phyloP scores from a whole-genome alignment of 2,797 vertebrate species.

The Lemur catta region DNA sequence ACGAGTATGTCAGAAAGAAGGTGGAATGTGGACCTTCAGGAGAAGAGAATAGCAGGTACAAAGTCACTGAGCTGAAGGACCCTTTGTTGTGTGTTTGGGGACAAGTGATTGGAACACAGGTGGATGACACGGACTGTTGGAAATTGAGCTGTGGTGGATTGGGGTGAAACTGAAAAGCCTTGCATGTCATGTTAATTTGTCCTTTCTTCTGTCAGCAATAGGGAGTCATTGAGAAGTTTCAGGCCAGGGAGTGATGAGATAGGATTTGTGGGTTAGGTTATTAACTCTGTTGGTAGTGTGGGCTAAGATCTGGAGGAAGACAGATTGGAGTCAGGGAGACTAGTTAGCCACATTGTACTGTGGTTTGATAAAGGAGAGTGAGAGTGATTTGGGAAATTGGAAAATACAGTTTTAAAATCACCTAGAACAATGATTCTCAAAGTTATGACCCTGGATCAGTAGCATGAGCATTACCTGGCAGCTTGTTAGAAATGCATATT shows the following conservation, averaged over 20 bases:
- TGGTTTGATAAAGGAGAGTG: neutral
- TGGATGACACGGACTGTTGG: neutral
- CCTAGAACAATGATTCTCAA: neutral
- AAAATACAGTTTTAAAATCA: neutral
- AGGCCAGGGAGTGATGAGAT: neutral
- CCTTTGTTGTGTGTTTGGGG: neutral
- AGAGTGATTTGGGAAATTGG: neutral
- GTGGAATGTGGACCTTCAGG: neutral
- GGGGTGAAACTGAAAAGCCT: neutral
- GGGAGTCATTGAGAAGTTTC: neutral
- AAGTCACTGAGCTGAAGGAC: neutral
- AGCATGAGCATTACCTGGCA: neutral
- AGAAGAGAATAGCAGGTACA: neutral
- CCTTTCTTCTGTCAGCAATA: neutral
- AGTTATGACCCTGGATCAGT: neutral
- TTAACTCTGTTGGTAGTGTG: neutral
- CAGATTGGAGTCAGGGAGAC: neutral
- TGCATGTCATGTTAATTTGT: neutral
- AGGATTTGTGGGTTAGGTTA: neutral
- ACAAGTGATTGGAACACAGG: neutral
- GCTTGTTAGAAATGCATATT: neutral
- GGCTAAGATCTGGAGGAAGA: neutral
- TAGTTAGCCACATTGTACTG: neutral
- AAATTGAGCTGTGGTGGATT: neutral
- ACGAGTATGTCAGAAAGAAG: neutral